Conservation (phyloP, 2,797 vertebrate genomes). For the Rhodeus uyekii region DNA sequence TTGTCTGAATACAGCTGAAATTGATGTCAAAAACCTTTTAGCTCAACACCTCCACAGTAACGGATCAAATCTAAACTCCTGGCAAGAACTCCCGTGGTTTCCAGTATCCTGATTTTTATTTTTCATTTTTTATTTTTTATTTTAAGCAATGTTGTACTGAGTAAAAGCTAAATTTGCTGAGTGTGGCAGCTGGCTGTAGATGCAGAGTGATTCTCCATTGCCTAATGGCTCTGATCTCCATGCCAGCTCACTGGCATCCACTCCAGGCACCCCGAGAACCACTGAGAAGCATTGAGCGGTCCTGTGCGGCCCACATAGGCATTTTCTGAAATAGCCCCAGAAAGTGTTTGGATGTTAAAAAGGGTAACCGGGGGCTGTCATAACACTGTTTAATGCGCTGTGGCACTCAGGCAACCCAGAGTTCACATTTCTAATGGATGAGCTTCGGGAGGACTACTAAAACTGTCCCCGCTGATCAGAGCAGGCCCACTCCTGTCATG, state of each 20-base stretch:
- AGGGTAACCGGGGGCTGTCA: slow-evolving; percentile 59
- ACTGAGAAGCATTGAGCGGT: slow-evolving; percentile 50
- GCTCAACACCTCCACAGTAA: slow-evolving; percentile 13
- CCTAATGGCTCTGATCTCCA: slow-evolving; percentile 33
- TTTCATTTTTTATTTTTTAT: not conserved
- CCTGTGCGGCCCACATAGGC: slow-evolving; percentile 59
- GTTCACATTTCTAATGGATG: slow-evolving; percentile 62
- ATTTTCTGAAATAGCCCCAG: slow-evolving; percentile 61
- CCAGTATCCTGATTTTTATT: slow-evolving; percentile 10
- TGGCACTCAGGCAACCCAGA: slow-evolving; percentile 47
- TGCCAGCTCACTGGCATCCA: slow-evolving; percentile 38
- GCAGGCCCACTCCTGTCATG: not conserved
- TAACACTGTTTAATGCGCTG: slow-evolving; percentile 61
- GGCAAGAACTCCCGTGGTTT: slow-evolving; percentile 1
- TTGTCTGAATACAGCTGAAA: slow-evolving; percentile 3
- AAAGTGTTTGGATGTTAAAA: slow-evolving; percentile 56
- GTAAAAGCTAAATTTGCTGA: slow-evolving; percentile 30
- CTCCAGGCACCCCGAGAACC: slow-evolving; percentile 18
- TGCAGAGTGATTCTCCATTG: slow-evolving; percentile 7
- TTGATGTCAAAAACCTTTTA: slow-evolving; percentile 10
- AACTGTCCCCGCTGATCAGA: slow-evolving; percentile 2
- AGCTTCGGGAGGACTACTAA: slow-evolving; percentile 48
- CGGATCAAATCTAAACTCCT: slow-evolving; percentile 24
- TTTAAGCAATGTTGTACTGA: slow-evolving; percentile 11
- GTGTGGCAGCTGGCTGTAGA: slow-evolving; percentile 24